Evolutionary conservation across 2,888 invertebrate species (phyloP).

Genomic region (Eristalis intricaria): DNA sequence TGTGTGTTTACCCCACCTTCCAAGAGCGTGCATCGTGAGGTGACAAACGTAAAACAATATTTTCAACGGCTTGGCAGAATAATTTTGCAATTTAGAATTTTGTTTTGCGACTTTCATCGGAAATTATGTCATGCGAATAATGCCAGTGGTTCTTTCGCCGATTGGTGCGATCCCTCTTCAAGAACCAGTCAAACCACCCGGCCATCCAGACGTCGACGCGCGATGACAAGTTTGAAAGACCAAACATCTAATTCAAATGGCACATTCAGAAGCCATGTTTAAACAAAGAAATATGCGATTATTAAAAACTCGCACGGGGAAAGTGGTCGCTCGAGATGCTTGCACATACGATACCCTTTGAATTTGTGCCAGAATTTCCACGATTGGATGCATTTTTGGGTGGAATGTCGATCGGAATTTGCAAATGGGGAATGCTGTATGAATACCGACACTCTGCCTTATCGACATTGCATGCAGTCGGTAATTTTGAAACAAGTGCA

Average conservation of each 20-base stretch:
- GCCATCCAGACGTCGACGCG: not conserved
- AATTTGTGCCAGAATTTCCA: not conserved
- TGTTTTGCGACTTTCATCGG: not conserved
- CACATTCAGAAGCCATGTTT: not conserved
- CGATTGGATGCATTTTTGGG: not conserved
- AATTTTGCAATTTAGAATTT: not conserved
- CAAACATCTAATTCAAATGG: not conserved
- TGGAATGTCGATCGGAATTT: not conserved
- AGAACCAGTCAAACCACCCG: slow-evolving; percentile 1
- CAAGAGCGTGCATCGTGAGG: not conserved
- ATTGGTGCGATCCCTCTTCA: not conserved
- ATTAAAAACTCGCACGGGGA: not conserved
- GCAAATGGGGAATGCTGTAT: not conserved
- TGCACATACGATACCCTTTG: not conserved
- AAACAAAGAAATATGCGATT: not conserved
- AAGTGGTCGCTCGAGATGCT: not conserved
- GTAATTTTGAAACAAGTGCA: no score
- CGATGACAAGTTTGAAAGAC: not conserved
- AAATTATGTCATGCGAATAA: not conserved
- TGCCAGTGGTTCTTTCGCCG: not conserved
- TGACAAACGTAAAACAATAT: not conserved
- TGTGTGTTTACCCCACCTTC: not conserved
- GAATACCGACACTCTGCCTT: no score
- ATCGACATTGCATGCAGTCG: no score
- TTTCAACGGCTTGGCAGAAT: not conserved